Conservation (phyloP, 2,888 invertebrate species). For the Hanleya hanleyi region DNA sequence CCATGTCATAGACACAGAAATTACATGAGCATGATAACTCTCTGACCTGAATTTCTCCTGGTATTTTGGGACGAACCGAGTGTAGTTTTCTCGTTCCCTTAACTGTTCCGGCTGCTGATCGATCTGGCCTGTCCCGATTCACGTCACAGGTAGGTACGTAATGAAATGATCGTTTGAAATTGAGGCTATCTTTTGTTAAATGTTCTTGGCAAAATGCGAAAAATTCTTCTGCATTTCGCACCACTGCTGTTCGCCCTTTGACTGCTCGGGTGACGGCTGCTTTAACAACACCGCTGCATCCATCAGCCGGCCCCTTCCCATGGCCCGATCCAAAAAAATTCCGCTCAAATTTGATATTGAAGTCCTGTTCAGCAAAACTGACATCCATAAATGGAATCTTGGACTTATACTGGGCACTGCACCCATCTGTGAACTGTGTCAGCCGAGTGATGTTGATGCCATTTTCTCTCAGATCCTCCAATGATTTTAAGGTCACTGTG, state of each 20-base stretch:
- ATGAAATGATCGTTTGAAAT: background rate
- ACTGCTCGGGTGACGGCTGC: background rate
- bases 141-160: background rate
- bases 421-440: background rate
- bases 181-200: background rate
- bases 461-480: background rate
- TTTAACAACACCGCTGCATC: background rate
- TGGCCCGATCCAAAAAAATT: background rate
- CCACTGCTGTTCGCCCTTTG: background rate
- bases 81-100: background rate
- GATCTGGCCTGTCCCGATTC: background rate
- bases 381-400: background rate
- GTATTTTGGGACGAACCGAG: background rate
- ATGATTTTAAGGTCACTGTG: background rate
- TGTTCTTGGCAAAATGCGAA: background rate
- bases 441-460: background rate
- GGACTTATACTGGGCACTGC: background rate
- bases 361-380: background rate
- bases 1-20: too few relatives aligned
- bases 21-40: too few relatives aligned
- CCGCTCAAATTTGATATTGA: background rate
- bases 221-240: background rate
- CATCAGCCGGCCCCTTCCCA: constrained; percentile 1
- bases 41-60: too few relatives aligned
- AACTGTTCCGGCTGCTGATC: background rate